These are phyloP conservation scores for Bombus terrestris DNA, from an alignment of 1,140 invertebrate genomes.

Conservation along the genomic window DNA sequence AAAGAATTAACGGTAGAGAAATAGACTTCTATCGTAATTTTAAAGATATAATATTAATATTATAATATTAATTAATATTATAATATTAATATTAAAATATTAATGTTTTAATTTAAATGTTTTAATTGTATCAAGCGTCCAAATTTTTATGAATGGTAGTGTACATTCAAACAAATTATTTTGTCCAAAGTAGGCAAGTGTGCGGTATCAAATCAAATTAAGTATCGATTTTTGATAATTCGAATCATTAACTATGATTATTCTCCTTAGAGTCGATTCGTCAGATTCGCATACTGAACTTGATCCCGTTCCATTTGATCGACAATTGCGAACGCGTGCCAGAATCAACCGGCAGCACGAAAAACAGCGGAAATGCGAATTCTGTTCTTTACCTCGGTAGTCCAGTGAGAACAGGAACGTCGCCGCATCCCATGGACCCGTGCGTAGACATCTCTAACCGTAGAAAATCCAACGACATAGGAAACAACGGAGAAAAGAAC, in stretches of 20 bases:
- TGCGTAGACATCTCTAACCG: neutral
- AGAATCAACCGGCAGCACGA: neutral
- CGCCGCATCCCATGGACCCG: neutral
- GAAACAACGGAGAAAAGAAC: neutral
- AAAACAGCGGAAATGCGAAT: conserved; percentile 18
- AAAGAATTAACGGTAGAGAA: too few species aligned
- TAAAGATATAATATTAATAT: too few species aligned
- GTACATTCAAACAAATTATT: too few species aligned
- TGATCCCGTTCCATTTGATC: neutral
- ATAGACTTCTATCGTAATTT: too few species aligned
- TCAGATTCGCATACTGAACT: conserved; percentile 9
- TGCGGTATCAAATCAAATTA: neutral
- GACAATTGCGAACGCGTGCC: conserved; percentile 2
- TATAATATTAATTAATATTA: too few species aligned
- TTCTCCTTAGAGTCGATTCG: neutral
- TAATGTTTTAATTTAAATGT: too few species aligned
- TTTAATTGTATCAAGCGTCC: too few species aligned
- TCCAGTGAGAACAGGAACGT: conserved; percentile 17
- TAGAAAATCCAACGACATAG: conserved; percentile 9
- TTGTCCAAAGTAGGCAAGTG: too few species aligned
- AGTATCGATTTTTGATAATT: neutral
- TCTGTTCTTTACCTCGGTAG: conserved; percentile 39
- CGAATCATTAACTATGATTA: too few species aligned
- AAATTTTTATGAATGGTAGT: too few species aligned
- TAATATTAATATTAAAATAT: too few species aligned